Percentiles rank a stretch among this genome's conserved stretches.
phyloP scores from a whole-genome alignment of 2,888 invertebrate species.

The Busseola fusca region DNA sequence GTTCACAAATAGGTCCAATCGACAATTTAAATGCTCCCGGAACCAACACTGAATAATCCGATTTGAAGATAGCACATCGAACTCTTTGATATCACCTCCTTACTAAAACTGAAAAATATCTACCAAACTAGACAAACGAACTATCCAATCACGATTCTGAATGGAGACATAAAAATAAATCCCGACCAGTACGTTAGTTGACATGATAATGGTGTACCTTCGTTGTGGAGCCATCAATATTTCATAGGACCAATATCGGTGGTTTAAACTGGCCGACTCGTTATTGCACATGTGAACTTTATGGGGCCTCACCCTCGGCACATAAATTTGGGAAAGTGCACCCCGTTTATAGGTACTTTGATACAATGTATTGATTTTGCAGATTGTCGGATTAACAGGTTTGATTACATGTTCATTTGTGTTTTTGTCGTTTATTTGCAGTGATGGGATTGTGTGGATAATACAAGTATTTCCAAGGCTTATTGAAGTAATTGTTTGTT shows the following conservation, averaged over 20 bases:
- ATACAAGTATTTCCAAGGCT: neutral
- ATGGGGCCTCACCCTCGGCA: constrained; percentile 84
- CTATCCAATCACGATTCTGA: constrained; percentile 24
- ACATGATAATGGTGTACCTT: constrained; percentile 69
- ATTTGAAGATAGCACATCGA: neutral
- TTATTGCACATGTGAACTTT: constrained; percentile 86
- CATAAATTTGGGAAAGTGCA: constrained; percentile 86
- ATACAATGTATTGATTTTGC: constrained; percentile 84
- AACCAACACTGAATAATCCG: neutral
- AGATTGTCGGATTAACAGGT: constrained; percentile 74
- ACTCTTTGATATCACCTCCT: no score
- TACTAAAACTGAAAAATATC: neutral
- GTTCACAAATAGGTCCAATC: neutral
- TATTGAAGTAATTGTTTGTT: neutral
- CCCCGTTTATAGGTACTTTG: constrained; percentile 60
- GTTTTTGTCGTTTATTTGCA: constrained; percentile 33
- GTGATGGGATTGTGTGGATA: neutral
- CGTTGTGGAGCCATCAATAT: constrained; percentile 81
- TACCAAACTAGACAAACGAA: constrained; percentile 5
- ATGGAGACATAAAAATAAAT: constrained; percentile 59
- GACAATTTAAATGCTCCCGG: neutral
- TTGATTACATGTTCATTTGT: constrained; percentile 50
- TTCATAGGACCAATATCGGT: constrained; percentile 82
- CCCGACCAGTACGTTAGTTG: constrained; percentile 53
- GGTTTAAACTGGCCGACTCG: constrained; percentile 85